Evolutionary conservation across 2,113 vertebrate species (phyloP), one percentile per base, ranked within the genome.

Genomic region (Mus pahari): DNA sequence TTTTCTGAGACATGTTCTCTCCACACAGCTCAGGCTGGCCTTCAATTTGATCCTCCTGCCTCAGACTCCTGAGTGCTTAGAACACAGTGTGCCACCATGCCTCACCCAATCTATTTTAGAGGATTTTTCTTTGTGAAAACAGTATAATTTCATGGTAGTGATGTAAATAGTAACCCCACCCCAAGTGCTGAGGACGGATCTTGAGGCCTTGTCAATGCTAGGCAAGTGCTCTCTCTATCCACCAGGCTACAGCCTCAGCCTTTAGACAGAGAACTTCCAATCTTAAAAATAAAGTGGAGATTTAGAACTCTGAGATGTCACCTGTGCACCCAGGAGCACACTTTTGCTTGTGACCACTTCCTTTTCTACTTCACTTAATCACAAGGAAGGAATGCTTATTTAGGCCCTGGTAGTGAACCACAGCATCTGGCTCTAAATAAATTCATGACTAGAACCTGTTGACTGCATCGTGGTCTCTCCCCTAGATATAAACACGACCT

Each of bases 391-490:
- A 75, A 28, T 0, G 20, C n/a, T 53, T n/a, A n/a, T n/a, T n/a
- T 16, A 50, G 58, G 22, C 28, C 55, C 16, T 3, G 60, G 0
- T 31, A 74, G 50, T 24, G 45, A 68, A 42, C 28, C 48, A 14
- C 0, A 0, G 4, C 33, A 48, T 0, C 3, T 4, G 48, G 77
- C 14, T 74, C 55, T 70, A 31, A 12, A 28, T 0, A 12, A 50
- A 9, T 39, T 16, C 48, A 5, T 5, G 36, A 42, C 55, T 11
- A 48, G 64, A 66, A 36, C 42, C 26, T 45, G 4, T 48, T 16
- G 19, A 7, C 17, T 36, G 11, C 22, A 24, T 31, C 6, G 16
- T 36, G 10, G 45, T 64, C 39, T 92, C 36, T 50, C 20, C 33
- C 11, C 19, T 9, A 16, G 45, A 89, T 4, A 64, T 1, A 68